Evolutionary conservation across 2,888 invertebrate species (phyloP), one percentile per base, ranked within the genome.

Genomic region (Prosopocoilus inquinatus): DNA sequence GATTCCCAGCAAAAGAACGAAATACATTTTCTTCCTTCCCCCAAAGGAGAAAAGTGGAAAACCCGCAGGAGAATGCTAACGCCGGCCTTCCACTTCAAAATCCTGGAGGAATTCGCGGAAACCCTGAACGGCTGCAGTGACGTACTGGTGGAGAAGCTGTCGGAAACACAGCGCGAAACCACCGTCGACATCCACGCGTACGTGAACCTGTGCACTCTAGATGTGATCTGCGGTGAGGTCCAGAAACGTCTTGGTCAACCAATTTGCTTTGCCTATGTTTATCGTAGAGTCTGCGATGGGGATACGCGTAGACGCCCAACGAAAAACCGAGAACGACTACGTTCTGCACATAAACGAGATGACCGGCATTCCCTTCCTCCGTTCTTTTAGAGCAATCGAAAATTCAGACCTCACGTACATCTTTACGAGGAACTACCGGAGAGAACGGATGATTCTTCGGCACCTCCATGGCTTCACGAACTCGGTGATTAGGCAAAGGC

Each of bases 241-340:
- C 3, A 15, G 13, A 43, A 43, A 28, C 20, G 5, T 28, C 3
- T 50, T 13, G 15, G 11, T 12, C 8, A 1, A 38, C 15, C 9
- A 15, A 12, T 16, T 3, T 28, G 20, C 5, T 16, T 3, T 28
- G 20, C 5, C 20, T 7, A 4, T 13, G 16, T 16, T 53, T 48
- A 9, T 12, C 16, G 5, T 15, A 55, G 56, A 56, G 78, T 87
- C 90, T 3, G 88, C 92, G 7, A 93, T 94, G 93, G 94, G 92
- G 0, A 82, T 85, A 8, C 81, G 82, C 28, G 78, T 90, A 0
- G 80, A 89, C 69, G 89, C 91, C 0, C 91, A 92, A 71, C 77
- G 78, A 3, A 79, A 87, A 67, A 79, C 79, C 5, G 81, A 88
- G 60, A 87, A 88, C 0, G 82, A 84, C 62, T 92, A 91, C 70